Evolutionary conservation across 2,888 invertebrate species (phyloP), one percentile per base, ranked within the genome.

Genomic region (Linyphia triangularis): DNA sequence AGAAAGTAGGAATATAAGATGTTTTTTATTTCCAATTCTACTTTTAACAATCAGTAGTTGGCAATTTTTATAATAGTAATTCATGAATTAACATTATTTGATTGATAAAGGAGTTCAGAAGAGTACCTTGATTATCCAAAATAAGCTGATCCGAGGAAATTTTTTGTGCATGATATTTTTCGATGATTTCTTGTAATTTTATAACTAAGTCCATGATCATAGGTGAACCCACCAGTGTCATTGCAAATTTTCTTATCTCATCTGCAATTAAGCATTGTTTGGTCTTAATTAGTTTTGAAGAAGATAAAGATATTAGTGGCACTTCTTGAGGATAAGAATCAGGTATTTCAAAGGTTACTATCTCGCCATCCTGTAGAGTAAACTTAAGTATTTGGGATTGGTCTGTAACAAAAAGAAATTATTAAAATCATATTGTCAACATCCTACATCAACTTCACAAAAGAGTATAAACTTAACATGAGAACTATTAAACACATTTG

Each of bases 121-220:
- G 3, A 28, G 30, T 43, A 73, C 73, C 73, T 57, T 57, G 16
- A 26, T 73, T 19, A 26, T 10, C 3, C 28, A 30, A 16, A n/a
- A n/a, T 28, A 28, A 19, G n/a, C 3, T 24, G 2, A 24, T 73
- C 57, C 0, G n/a, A n/a, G n/a, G 22, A 6, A 28, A 5, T 28
- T n/a, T 1, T 19, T 24, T 51, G 1, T 30, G 16, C 5, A n/a
- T n/a, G 10, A 59, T 81, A 37, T 1, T 19, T 51, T 9, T 67
- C 26, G 9, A 59, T 28, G 16, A 81, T 6, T 26, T 86, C 57
- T 75, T 75, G 73, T 16, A 69, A 33, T 69, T 75, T 59, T 16
- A 65, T 77, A 13, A 88, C 88, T 28, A 88, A 37, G 65, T 88
- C 88, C 88, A 88, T 83, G n/a, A 88, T 78, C 83, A 88, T 88